phyloP scores from a whole-genome alignment of 2,113 vertebrate species.

The Sorex fumeus region DNA sequence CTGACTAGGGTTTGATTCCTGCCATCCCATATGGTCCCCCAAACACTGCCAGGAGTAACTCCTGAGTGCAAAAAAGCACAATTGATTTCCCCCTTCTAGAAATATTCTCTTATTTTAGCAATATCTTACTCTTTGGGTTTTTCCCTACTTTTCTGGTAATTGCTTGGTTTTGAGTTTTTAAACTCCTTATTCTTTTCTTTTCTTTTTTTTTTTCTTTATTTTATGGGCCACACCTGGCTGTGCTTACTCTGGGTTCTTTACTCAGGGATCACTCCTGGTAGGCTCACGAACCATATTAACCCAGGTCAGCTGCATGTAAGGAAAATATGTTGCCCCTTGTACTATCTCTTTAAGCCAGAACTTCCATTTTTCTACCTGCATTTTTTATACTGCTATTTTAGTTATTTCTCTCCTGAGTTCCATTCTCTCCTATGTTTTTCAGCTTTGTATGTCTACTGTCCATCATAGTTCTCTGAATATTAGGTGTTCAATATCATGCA shows the following conservation, averaged over 20 bases:
- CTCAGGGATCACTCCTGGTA: too few species aligned
- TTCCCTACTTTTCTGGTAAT: neutral
- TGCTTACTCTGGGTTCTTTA: too few species aligned
- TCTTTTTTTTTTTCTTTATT: too few species aligned
- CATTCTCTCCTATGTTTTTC: slow-evolving; percentile 24
- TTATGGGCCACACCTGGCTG: too few species aligned
- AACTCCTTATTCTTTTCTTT: too few species aligned
- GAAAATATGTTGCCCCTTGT: too few species aligned
- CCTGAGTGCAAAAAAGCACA: neutral
- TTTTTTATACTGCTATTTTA: slow-evolving; percentile 10
- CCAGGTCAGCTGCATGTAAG: too few species aligned
- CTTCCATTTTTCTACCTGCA: neutral
- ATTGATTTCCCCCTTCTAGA: neutral
- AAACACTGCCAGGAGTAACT: too few species aligned
- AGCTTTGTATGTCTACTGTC: neutral
- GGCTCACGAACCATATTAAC: too few species aligned
- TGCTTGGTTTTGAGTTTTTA: too few species aligned
- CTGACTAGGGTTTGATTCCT: too few species aligned
- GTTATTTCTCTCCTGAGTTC: neutral
- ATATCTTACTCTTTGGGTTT: neutral
- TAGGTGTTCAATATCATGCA: neutral
- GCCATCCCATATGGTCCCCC: too few species aligned
- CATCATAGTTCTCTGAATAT: neutral
- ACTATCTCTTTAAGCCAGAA: neutral
- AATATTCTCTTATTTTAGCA: neutral